Evolutionary conservation across 2,888 invertebrate genomes (phyloP), one percentile per base, ranked within the genome.

Genomic region (Cephalotes varians): DNA sequence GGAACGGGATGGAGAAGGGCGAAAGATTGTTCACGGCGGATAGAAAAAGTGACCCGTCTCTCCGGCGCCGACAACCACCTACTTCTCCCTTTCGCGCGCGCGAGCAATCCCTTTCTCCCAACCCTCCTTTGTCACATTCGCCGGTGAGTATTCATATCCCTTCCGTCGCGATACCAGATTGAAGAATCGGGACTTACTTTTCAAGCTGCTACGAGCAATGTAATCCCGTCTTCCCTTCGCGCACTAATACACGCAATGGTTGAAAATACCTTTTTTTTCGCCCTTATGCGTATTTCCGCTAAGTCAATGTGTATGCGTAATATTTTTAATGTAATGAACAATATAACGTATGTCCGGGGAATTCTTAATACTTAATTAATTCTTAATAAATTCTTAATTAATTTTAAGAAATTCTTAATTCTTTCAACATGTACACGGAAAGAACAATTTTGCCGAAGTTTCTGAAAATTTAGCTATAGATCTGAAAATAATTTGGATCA

Each of bases 11-110:
- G 21, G 9, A 15, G 44, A n/a, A 10, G 31, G 54, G 82, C 25
- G n/a, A 47, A 76, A 56, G 74, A 64, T 74, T 56, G 64, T 74
- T 74, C 74, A 64, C 60, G 74, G 51, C 58, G 77, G 76, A 67
- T 67, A 60, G 82, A 82, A 82, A 77, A 82, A 82, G 77, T 77
- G 82, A 40, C 58, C 82, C 65, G 49, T 77, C 82, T 56, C 51
- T 44, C 51, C 56, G n/a, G 69, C 44, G 69, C 69, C 56, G 77
- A 77, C 77, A 56, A 69, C 47, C 76, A 49, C 37, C 77, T 65
- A 76, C 37, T 49, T 77, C 34, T 67, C 77, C 28, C 67, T 58
- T 54, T 60, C 56, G 76, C 77, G 34, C 34, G 60, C 49, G 34
- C 25, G 69, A 18, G 12, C 25, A 34, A 54, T 54, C 28, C 18